phyloP scores from a whole-genome alignment of 2,888 invertebrate species.

The Ophion ventricosus region DNA sequence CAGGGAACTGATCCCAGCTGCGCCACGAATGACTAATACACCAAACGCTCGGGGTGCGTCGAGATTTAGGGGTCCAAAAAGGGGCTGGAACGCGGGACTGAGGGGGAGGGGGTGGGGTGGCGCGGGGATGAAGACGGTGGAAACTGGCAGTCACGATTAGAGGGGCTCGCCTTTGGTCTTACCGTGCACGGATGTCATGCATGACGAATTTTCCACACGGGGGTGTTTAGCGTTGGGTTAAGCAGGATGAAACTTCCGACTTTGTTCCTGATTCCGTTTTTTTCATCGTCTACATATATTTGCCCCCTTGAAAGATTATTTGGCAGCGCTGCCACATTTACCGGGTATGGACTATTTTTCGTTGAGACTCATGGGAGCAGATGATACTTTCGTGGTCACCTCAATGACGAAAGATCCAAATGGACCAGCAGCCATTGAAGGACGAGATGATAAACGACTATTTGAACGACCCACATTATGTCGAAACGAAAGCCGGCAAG shows the following conservation, averaged over 20 bases:
- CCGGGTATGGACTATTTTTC: neutral
- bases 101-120: no score
- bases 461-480: slow-evolving; percentile 62
- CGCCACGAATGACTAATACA: slow-evolving; percentile 80
- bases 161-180: slow-evolving; percentile 50
- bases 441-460: slow-evolving; percentile 51
- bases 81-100: slow-evolving; percentile 43
- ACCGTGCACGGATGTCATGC: neutral
- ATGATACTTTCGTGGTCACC: slow-evolving; percentile 33
- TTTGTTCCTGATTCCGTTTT: slow-evolving; percentile 36
- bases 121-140: slow-evolving; percentile 51
- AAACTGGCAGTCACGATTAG: slow-evolving; percentile 59
- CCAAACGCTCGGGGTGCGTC: slow-evolving; percentile 75
- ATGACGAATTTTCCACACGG: slow-evolving; percentile 45
- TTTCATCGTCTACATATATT: no score
- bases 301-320: neutral
- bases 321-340: neutral
- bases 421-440: slow-evolving; percentile 28
- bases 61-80: slow-evolving; percentile 72
- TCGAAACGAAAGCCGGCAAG: slow-evolving; percentile 41
- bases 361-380: slow-evolving; percentile 1
- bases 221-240: slow-evolving; percentile 41
- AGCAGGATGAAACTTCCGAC: slow-evolving; percentile 60
- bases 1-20: slow-evolving; percentile 75
- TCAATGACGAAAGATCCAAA: slow-evolving; percentile 26